phyloP scores from a whole-genome alignment of 1,140 invertebrate genomes.

The Lucilia sericata region DNA sequence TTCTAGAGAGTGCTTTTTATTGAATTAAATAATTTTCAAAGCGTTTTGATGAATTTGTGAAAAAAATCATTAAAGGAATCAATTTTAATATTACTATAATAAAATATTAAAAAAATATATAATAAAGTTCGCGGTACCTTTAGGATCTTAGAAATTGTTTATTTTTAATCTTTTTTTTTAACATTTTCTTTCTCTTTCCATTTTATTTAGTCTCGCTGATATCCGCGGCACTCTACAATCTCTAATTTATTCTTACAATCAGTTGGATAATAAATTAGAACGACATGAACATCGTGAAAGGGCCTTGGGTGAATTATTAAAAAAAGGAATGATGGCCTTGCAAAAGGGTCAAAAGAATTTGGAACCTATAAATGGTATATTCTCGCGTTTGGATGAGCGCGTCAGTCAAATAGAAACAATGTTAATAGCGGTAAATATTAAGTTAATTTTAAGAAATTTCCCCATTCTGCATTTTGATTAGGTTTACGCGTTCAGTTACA shows the following conservation, averaged over 20 bases:
- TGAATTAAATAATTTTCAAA: too few relatives aligned
- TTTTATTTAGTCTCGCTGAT: slow-evolving; percentile 77
- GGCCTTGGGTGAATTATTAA: slow-evolving; percentile 81
- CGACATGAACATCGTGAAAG: slow-evolving; percentile 85
- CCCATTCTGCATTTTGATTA: too few relatives aligned
- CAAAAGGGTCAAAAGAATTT: slow-evolving; percentile 80
- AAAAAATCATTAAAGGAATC: too few relatives aligned
- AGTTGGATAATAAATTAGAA: slow-evolving; percentile 85
- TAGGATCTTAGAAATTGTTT: too few relatives aligned
- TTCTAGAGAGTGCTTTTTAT: too few relatives aligned
- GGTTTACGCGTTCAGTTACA: too few relatives aligned
- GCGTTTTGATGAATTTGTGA: too few relatives aligned
- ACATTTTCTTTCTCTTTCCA: background rate
- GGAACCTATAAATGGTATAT: slow-evolving; percentile 76
- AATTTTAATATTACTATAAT: too few relatives aligned
- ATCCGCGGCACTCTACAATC: slow-evolving; percentile 85
- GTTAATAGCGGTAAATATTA: slow-evolving; percentile 71
- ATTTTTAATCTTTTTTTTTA: background rate
- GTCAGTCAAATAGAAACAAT: slow-evolving; percentile 78
- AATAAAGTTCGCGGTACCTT: too few relatives aligned
- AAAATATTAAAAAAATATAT: too few relatives aligned
- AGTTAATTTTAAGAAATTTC: too few relatives aligned
- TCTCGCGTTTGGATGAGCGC: slow-evolving; percentile 76
- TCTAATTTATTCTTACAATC: slow-evolving; percentile 83
- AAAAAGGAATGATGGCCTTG: slow-evolving; percentile 77